phyloP scores from a whole-genome alignment of 2,113 vertebrate genomes.

The Caretta caretta region DNA sequence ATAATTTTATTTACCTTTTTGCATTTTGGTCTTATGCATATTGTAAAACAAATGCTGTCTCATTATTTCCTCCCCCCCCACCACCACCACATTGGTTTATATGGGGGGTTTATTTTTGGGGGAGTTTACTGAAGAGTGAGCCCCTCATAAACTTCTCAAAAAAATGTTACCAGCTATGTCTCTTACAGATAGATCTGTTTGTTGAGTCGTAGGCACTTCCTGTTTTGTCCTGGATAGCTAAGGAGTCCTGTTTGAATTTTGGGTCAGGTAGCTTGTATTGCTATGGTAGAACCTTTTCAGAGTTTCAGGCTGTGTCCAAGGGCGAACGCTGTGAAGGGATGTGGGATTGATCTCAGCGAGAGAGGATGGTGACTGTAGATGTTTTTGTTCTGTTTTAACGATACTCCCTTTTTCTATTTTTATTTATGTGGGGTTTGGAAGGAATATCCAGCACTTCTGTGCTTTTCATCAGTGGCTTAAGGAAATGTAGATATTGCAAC shows the following conservation, averaged over 20 bases:
- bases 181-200: neutral
- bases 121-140: neutral
- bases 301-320: neutral
- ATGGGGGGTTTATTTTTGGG: neutral
- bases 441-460: neutral
- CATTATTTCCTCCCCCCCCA: too few species aligned
- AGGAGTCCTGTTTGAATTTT: fast-evolving
- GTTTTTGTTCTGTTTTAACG: neutral
- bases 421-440: neutral
- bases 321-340: neutral
- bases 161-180: neutral
- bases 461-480: neutral
- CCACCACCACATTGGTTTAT: neutral
- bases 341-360: fast-evolving
- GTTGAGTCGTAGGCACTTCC: neutral
- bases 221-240: too few species aligned
- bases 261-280: fast-evolving
- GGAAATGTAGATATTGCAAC: conserved; percentile 30
- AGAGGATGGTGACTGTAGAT: neutral
- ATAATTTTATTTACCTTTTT: neutral
- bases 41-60: neutral
- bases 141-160: neutral
- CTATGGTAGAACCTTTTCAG: neutral
- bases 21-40: neutral
- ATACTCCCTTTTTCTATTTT: neutral